phyloP scores from a whole-genome alignment of 2,797 vertebrate genomes.

The Clarias platycephalus region DNA sequence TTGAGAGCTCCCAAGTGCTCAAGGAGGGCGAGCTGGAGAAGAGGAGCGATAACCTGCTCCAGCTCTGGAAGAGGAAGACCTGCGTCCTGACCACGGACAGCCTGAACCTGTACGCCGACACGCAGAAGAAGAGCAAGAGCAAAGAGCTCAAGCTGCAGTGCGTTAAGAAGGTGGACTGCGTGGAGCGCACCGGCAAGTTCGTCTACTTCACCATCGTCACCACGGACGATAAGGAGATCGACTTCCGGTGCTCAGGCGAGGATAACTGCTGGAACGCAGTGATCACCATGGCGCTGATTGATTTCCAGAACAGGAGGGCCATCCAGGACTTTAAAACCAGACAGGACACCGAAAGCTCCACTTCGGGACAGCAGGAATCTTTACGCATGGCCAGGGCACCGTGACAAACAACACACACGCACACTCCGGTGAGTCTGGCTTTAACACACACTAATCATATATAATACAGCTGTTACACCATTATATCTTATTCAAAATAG shows the following conservation, averaged over 20 bases:
- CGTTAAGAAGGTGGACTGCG: conserved; percentile 95
- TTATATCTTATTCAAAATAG: background rate
- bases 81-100: conserved; percentile 91
- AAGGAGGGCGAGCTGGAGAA: conserved; percentile 97
- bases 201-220: conserved; percentile 98
- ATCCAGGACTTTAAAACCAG: conserved; percentile 88
- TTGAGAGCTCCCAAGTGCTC: conserved; percentile 77
- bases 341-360: conserved; percentile 79
- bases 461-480: background rate
- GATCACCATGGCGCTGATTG: conserved; percentile 94
- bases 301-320: conserved; percentile 93
- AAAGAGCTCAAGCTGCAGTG: conserved; percentile 91
- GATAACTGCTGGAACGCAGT: conserved; percentile 90
- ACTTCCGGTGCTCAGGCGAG: conserved; percentile 89
- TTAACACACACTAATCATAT: background rate
- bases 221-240: conserved; percentile 91
- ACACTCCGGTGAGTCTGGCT: conserved; percentile 24
- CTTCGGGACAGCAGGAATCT: conserved; percentile 73
- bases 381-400: conserved; percentile 78
- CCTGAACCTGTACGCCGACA: conserved; percentile 86
- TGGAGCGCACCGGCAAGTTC: conserved; percentile 94
- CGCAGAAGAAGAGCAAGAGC: conserved; percentile 79
- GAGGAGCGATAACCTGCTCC: conserved; percentile 92
- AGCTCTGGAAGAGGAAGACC: conserved; percentile 95
- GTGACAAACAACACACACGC: conserved; percentile 60